Base-by-base conservation (phyloP, 1,140 invertebrate genomes). In the Eubasilissa regina region DNA sequence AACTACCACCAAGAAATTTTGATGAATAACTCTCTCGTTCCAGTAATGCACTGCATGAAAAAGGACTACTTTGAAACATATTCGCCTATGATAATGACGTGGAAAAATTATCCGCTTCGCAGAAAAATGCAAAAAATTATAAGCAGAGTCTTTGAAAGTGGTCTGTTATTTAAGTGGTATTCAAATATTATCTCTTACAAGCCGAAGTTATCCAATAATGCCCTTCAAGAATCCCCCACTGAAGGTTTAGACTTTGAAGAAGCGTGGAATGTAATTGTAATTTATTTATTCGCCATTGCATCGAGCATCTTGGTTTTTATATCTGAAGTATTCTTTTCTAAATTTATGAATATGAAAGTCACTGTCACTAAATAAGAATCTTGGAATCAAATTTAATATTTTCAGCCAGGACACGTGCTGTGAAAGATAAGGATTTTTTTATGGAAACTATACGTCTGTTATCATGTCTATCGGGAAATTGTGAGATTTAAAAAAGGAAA, bases 81-180 rank as follows among this genome's bases (percentile, higher is more conserved):
- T 43, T 51, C 44, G 21, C 79, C 79, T 1, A 45, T 68, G 3
- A 55, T 80, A 12, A 58, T 77, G 35, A 60, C 55, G 8, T 80
- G 79, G 79, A 77, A 51, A n/a, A 25, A 72, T 35, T 72, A 44
- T 64, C 79, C 79, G 25, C 58, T 47, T 51, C 44, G 21, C 17
- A 21, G 44, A 3, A 25, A 17, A 45, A 44, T 80, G 45, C 64
- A 80, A 17, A 8, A 15, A 3, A 80, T 77, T 11, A 25, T 72
- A 10, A 77, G 56, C 35, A 56, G 64, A 35, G 25, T 80, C 15
- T 80, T 77, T 45, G 79, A 80, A 44, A 80, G 74, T 45, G 79
- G 79, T 13, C 25, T 80, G 4, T 17, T 80, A 6, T 80, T 77
- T 43, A 80, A 80, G 51, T 80, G 79, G 79, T 13, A 66, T 25